A percentile compares a stretch with the other conserved stretches of the same genome.
These are phyloP conservation scores for Aphelocoma californica DNA, from an alignment of 2,797 vertebrate species.

Conservation along the genomic window DNA sequence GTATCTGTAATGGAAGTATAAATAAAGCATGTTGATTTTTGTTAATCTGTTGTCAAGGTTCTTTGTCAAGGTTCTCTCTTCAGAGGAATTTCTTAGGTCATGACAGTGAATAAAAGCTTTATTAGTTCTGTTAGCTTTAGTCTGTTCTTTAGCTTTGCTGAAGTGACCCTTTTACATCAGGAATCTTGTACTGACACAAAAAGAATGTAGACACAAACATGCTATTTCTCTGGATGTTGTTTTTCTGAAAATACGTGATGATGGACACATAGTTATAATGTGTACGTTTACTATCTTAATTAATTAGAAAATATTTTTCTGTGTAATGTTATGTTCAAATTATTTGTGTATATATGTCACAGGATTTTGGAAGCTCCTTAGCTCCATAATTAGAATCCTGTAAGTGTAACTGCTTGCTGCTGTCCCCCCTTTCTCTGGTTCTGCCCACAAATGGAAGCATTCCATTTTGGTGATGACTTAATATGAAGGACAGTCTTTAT, in stretches of 20 bases:
- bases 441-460: background rate
- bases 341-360: background rate
- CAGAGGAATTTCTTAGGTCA: background rate
- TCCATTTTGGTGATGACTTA: background rate
- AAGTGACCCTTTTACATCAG: background rate
- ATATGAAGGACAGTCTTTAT: background rate
- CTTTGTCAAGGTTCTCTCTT: background rate
- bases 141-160: background rate
- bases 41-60: background rate
- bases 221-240: background rate
- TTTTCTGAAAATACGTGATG: background rate
- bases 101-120: background rate
- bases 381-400: background rate
- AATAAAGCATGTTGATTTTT: background rate
- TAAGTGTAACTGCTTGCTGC: background rate
- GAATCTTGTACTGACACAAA: background rate
- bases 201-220: background rate
- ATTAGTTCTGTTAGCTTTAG: background rate
- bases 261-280: background rate
- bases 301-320: background rate
- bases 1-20: background rate
- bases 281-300: background rate
- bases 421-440: background rate
- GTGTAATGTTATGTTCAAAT: background rate
- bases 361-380: background rate